Conservation (phyloP, 2,888 invertebrate species). For the Coelopa pilipes region DNA sequence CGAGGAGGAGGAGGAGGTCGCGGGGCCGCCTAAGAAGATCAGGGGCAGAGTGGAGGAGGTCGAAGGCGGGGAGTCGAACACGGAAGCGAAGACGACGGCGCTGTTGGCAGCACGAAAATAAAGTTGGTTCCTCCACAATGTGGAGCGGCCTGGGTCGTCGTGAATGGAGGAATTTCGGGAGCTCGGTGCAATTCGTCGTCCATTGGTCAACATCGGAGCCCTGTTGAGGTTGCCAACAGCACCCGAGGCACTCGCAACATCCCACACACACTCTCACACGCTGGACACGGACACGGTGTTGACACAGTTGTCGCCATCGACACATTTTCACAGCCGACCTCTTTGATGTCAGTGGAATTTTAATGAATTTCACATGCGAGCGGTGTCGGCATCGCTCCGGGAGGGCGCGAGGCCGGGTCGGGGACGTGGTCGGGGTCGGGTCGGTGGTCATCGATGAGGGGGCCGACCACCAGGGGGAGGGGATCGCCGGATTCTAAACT, state of each 20-base stretch:
- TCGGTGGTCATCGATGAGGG: too few relatives aligned
- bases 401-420: too few relatives aligned
- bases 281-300: background rate
- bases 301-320: constrained; percentile 10
- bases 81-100: too few relatives aligned
- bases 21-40: too few relatives aligned
- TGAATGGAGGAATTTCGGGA: background rate
- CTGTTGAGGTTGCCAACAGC: too few relatives aligned
- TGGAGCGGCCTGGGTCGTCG: background rate
- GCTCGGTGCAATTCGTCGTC: background rate
- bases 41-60: too few relatives aligned
- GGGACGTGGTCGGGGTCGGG: too few relatives aligned
- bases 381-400: background rate
- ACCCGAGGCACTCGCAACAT: background rate
- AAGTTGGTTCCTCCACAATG: background rate
- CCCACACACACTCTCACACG: background rate
- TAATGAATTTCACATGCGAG: constrained; percentile 20
- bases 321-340: constrained; percentile 14
- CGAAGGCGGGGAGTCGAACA: too few relatives aligned
- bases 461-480: too few relatives aligned
- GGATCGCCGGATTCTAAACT: too few relatives aligned
- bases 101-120: background rate
- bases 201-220: too few relatives aligned
- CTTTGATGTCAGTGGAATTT: constrained; percentile 18
- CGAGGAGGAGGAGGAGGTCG: too few relatives aligned